Percentiles rank a stretch among this genome's conserved stretches.
These are phyloP conservation scores for Microcaecilia unicolor DNA, from an alignment of 2,797 vertebrate genomes.

Conservation along the genomic window DNA sequence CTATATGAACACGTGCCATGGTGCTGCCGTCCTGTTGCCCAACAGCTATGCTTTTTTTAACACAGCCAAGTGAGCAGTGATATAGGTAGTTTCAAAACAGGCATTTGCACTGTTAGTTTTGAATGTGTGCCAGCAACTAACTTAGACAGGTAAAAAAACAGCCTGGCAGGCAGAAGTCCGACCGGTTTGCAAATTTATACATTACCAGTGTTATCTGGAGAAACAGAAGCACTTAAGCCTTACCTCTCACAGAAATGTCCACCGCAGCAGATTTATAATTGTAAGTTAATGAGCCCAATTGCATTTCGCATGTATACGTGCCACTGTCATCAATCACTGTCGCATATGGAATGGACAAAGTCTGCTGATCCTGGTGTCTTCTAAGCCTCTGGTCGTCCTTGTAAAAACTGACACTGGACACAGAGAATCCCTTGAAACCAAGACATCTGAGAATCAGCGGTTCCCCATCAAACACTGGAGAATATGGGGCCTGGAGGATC, in stretches of 20 bases:
- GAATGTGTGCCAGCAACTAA: too few species aligned
- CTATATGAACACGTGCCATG: too few species aligned
- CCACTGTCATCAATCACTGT: conserved; percentile 25
- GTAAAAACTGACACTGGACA: conserved; percentile 23
- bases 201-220: too few species aligned
- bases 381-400: conserved; percentile 11
- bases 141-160: too few species aligned
- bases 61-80: too few species aligned
- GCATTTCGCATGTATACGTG: conserved; percentile 23
- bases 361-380: conserved; percentile 12
- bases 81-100: too few species aligned
- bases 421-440: conserved; percentile 16
- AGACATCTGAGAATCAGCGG: conserved; percentile 27
- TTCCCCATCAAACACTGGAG: conserved; percentile 31
- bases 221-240: too few species aligned
- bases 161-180: too few species aligned
- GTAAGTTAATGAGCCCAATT: conserved; percentile 14
- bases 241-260: conserved; percentile 33
- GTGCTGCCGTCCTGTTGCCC: too few species aligned
- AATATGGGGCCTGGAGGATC: conserved; percentile 31
- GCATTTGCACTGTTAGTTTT: too few species aligned
- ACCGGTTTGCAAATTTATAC: too few species aligned
- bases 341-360: conserved; percentile 22
- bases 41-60: too few species aligned
- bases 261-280: conserved; percentile 18